Evolutionary conservation across 2,888 invertebrate genomes (phyloP).

Genomic region (Parascotia fuliginaria): DNA sequence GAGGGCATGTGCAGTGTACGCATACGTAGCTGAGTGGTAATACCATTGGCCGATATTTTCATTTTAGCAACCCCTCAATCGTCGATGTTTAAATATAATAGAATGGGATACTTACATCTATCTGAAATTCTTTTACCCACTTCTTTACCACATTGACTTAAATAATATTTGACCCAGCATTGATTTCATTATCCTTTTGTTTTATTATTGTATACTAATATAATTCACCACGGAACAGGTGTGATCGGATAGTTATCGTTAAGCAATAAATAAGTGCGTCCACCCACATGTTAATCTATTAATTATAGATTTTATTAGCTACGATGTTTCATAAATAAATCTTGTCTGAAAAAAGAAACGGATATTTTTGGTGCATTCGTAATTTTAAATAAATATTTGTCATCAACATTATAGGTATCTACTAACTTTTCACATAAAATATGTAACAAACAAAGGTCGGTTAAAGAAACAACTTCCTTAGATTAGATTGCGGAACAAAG

Average conservation of each 20-base stretch:
- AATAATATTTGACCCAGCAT: not conserved
- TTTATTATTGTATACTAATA: not conserved
- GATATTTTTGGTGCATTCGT: constrained; percentile 12
- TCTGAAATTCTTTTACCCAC: not conserved
- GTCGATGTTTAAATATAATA: constrained; percentile 18
- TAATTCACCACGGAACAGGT: not conserved
- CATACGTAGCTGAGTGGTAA: constrained; percentile 29
- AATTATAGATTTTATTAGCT: constrained; percentile 6
- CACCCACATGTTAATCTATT: not conserved
- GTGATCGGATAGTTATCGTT: not conserved
- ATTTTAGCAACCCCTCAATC: constrained; percentile 15
- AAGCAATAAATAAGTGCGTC: not conserved
- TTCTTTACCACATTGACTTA: not conserved
- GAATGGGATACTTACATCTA: not conserved
- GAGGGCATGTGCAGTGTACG: constrained; percentile 28
- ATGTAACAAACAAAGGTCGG: constrained; percentile 38
- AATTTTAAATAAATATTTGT: constrained; percentile 14
- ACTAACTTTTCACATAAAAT: constrained; percentile 36
- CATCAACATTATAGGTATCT: constrained; percentile 10
- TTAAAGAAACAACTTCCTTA: constrained; percentile 39
- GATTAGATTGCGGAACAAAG: constrained; percentile 35
- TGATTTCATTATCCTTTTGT: not conserved
- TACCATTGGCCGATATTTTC: constrained; percentile 43
- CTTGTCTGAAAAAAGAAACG: not conserved
- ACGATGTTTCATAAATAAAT: constrained; percentile 7